These are phyloP conservation scores for Ormyrus thymus DNA, from an alignment of 2,888 invertebrate genomes.

Conservation along the genomic window DNA sequence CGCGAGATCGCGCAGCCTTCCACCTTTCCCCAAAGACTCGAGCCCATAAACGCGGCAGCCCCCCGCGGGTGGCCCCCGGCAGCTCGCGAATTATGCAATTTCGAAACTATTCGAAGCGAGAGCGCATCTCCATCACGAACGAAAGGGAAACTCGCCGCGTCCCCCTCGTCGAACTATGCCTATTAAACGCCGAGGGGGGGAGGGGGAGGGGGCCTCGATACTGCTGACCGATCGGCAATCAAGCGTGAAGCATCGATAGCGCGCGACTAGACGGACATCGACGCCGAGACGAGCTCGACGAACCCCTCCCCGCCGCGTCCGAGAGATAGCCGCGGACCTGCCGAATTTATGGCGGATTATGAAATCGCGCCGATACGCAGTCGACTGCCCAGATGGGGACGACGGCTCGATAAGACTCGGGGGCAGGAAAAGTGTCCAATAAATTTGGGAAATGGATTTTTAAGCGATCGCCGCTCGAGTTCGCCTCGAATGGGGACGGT, in stretches of 20 bases:
- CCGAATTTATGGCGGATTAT: conserved; percentile 38
- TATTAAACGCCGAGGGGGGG: conserved; percentile 61
- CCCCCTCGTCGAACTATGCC: conserved; percentile 61
- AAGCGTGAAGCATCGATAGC: conserved; percentile 69
- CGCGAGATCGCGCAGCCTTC: no score
- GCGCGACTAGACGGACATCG: conserved; percentile 17
- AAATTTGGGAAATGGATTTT: no score
- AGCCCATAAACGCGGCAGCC: no score
- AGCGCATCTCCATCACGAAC: conserved; percentile 3
- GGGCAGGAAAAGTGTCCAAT: no score
- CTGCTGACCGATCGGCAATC: conserved; percentile 65
- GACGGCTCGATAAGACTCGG: no score
- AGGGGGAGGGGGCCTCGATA: conserved; percentile 52
- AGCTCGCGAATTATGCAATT: conserved; percentile 52
- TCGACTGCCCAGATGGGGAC: no score
- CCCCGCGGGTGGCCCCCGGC: no score
- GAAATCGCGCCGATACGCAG: not conserved
- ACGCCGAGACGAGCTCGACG: conserved; percentile 39
- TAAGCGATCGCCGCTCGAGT: no score
- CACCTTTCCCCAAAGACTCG: no score
- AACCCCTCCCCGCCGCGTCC: conserved; percentile 1
- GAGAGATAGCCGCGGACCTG: not conserved
- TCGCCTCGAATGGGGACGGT: no score
- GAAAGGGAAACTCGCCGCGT: conserved; percentile 50
- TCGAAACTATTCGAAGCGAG: conserved; percentile 46